Percentiles rank a stretch among this genome's conserved stretches.
These are phyloP conservation scores for Larimichthys polyactis DNA, from an alignment of 2,113 vertebrate species.

Conservation along the genomic window DNA sequence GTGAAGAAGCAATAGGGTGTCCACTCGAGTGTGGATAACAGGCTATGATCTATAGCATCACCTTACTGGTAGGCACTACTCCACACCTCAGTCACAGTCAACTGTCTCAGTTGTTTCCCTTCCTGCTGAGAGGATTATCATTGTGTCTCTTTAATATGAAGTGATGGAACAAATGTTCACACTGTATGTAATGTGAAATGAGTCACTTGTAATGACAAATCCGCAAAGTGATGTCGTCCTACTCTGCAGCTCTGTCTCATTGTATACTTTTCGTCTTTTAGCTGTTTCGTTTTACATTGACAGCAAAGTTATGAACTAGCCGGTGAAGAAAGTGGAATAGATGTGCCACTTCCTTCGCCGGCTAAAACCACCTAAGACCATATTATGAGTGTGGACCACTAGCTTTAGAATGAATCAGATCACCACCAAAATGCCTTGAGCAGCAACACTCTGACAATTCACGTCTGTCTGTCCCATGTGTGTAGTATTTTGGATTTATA, in stretches of 20 bases:
- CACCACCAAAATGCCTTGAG: no score
- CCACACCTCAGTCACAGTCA: neutral
- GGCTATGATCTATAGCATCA: conserved; percentile 25
- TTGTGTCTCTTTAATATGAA: neutral
- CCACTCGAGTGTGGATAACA: conserved; percentile 19
- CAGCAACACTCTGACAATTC: no score
- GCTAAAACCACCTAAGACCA: neutral
- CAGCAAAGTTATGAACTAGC: neutral
- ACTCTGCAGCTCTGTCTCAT: no score
- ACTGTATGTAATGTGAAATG: neutral
- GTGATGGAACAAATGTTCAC: neutral
- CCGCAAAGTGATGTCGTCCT: no score
- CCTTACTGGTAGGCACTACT: neutral
- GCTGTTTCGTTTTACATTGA: neutral
- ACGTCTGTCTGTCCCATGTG: no score
- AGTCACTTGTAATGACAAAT: neutral
- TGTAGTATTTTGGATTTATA: no score
- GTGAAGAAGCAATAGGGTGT: conserved; percentile 22
- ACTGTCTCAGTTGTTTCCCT: conserved; percentile 16
- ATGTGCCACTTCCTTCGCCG: no score
- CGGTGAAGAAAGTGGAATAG: neutral
- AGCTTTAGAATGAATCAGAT: no score
- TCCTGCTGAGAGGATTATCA: conserved; percentile 25
- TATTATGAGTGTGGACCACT: no score
- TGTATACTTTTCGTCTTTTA: neutral